Percentiles rank a stretch among this genome's conserved stretches.
phyloP scores from a whole-genome alignment of 2,888 invertebrate species.

The Cephus sareptanus region DNA sequence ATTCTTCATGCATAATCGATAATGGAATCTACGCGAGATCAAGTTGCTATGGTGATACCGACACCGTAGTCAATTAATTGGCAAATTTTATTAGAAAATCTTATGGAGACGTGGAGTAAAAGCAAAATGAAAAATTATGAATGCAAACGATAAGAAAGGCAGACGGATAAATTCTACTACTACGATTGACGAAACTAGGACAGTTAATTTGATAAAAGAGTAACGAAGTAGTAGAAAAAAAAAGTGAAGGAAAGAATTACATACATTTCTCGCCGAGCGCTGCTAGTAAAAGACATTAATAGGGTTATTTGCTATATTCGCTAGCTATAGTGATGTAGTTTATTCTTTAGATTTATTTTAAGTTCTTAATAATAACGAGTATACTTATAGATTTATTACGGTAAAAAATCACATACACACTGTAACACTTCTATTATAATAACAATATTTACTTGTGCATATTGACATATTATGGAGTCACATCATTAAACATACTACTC shows the following conservation, averaged over 20 bases:
- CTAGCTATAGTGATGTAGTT: slow-evolving; percentile 56
- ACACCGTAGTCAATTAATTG: background rate
- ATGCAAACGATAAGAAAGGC: background rate
- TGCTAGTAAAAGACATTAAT: slow-evolving; percentile 52
- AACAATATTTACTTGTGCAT: slow-evolving; percentile 65
- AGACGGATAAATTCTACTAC: background rate
- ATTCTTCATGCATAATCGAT: background rate
- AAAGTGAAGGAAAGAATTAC: background rate
- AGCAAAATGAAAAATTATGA: background rate
- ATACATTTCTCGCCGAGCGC: slow-evolving; percentile 38
- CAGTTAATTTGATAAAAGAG: background rate
- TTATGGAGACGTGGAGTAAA: background rate
- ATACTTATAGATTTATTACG: slow-evolving; percentile 44
- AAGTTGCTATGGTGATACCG: background rate
- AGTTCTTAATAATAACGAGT: slow-evolving; percentile 51
- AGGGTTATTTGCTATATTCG: slow-evolving; percentile 45
- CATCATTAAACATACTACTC: slow-evolving; percentile 65
- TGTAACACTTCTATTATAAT: slow-evolving; percentile 65
- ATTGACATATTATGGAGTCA: slow-evolving; percentile 64
- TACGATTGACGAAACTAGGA: background rate
- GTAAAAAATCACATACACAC: slow-evolving; percentile 62
- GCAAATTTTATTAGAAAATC: background rate
- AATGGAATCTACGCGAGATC: background rate
- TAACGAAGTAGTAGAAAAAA: background rate
- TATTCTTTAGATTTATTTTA: slow-evolving; percentile 59